These are phyloP conservation scores for Myrmecophaga tridactyla DNA, from an alignment of 2,113 vertebrate genomes.

Conservation along the genomic window DNA sequence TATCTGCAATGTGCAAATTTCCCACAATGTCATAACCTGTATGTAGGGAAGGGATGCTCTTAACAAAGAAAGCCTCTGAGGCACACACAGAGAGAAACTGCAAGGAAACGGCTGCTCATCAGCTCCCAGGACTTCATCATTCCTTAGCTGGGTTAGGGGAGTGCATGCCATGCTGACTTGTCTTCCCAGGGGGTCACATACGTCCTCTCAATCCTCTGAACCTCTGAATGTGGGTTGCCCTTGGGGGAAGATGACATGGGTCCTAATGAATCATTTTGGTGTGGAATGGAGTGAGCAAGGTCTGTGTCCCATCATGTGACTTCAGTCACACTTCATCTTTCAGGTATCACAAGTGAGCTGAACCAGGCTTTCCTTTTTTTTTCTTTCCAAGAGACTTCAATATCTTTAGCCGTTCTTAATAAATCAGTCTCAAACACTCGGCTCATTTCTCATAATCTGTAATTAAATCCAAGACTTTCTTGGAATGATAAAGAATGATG, in stretches of 20 bases:
- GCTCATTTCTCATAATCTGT: not conserved
- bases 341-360: not conserved
- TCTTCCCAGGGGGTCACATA: not conserved
- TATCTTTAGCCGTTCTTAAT: not conserved
- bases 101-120: not conserved
- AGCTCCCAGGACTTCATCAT: not conserved
- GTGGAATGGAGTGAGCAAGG: not conserved
- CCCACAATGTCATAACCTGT: not conserved
- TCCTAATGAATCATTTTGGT: not conserved
- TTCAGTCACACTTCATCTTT: conserved; percentile 40
- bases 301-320: not conserved
- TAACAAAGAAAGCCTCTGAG: conserved; percentile 45
- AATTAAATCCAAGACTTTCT: conserved; percentile 45
- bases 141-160: not conserved
- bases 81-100: not conserved
- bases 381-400: not conserved
- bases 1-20: conserved; percentile 44
- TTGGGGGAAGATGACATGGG: not conserved
- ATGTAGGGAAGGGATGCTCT: conserved; percentile 7
- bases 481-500: conserved; percentile 52
- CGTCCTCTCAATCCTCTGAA: conserved; percentile 14
- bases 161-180: not conserved
- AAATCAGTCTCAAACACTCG: conserved; percentile 35
- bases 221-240: not conserved
- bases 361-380: not conserved